Evolutionary conservation across 37 sponge, comb jelly and placozoan species (phyloP), one percentile per base, ranked within the genome.

Genomic region (Halisarca cf. caerulea): DNA sequence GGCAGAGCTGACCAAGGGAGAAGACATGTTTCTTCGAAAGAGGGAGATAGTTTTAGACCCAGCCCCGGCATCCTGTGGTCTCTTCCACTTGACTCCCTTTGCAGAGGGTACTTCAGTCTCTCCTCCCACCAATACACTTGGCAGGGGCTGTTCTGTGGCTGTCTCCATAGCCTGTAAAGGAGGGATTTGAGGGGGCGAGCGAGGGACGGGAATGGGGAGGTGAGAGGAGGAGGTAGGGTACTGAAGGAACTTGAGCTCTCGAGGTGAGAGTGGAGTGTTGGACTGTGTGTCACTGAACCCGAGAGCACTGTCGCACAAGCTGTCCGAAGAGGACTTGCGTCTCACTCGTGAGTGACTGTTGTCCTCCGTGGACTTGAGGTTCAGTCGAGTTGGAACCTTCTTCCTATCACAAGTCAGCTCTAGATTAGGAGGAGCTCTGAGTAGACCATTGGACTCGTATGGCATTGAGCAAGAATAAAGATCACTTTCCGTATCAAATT

Each of bases 1-100:
- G 77, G 77, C 77, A 37, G 77, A 74, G 24, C 36, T 74, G 42
- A 74, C 77, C 1, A 74, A 44, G 18, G 44, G 77, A 39, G 77
- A 74, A 43, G 77, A 74, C n/a, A 37, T 39, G 24, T 33, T 21
- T n/a, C 42, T 40, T 41, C 77, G 41, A 39, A 74, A n/a, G 18
- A 74, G 3, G 77, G 45, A n/a, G 9, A n/a, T 37, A 4, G 21
- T 23, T 7, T 74, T 74, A 44, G 77, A 40, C 20, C n/a, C 41
- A 23, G 45, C 24, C 35, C 35, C 69, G 17, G 3, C 35, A 21
- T 37, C 6, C 14, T 36, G 77, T 18, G 43, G 18, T 4, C 41
- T 37, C 36, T 74, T 74, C 45, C 45, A 44, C 25, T 43, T 74
- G 2, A 37, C 17, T 44, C 24, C 45, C 25, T 41, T 74, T 37